Conservation (phyloP, 1,140 invertebrate species). For the Anthonomus grandis region DNA sequence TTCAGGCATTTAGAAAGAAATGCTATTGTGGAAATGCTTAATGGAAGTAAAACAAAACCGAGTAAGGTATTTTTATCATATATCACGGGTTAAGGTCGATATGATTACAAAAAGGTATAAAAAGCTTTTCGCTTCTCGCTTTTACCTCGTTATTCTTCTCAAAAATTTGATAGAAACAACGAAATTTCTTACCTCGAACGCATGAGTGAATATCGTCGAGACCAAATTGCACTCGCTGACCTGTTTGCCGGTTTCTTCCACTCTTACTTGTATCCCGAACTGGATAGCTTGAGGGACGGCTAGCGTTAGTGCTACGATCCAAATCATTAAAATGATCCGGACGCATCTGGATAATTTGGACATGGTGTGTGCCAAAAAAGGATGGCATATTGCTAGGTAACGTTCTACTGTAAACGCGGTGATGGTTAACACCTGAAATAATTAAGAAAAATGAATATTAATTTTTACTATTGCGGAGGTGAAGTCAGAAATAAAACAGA, state of each 20-base stretch:
- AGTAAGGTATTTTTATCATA: too few species aligned
- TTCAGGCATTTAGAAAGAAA: too few species aligned
- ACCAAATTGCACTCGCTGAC: slow-evolving; percentile 37
- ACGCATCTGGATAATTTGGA: slow-evolving; percentile 58
- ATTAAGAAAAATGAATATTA: too few species aligned
- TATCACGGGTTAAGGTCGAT: too few species aligned
- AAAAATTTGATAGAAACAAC: too few species aligned
- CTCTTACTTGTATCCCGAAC: slow-evolving; percentile 45
- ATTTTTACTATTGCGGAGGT: too few species aligned
- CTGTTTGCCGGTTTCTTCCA: slow-evolving; percentile 27
- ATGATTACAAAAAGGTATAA: too few species aligned
- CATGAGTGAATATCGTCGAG: slow-evolving; percentile 41
- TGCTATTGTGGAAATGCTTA: too few species aligned
- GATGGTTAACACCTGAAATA: slow-evolving; percentile 55
- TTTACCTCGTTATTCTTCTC: too few species aligned
- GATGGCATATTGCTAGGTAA: slow-evolving; percentile 71
- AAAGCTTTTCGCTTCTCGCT: too few species aligned
- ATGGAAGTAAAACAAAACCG: too few species aligned
- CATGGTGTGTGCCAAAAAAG: slow-evolving; percentile 50
- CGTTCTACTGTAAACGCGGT: slow-evolving; percentile 70
- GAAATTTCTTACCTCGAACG: slow-evolving; percentile 49
- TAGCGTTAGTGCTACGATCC: slow-evolving; percentile 55
- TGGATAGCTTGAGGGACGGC: slow-evolving; percentile 58
- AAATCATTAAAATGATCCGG: slow-evolving; percentile 58
- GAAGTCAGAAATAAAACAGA: too few species aligned